These are phyloP conservation scores for Microtus montanus DNA, from an alignment of 2,113 vertebrate species.

Conservation along the genomic window DNA sequence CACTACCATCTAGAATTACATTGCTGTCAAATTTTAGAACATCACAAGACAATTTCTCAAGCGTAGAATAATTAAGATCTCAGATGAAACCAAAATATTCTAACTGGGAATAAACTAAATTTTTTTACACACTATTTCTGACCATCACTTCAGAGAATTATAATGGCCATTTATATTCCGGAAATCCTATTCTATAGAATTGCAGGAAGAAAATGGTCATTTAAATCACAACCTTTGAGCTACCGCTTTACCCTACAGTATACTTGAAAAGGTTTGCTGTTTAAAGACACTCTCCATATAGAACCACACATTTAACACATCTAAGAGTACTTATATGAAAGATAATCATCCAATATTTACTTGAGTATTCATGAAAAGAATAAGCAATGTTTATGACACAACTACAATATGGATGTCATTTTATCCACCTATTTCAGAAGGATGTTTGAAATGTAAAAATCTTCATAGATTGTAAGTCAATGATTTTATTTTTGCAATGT, in stretches of 20 bases:
- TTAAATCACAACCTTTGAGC: neutral
- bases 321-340: slow-evolving; percentile 38
- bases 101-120: slow-evolving; percentile 43
- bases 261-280: slow-evolving; percentile 72
- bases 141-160: neutral
- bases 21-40: slow-evolving; percentile 49
- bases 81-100: slow-evolving; percentile 41
- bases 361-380: slow-evolving; percentile 67
- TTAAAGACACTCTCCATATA: slow-evolving; percentile 59
- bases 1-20: slow-evolving; percentile 16
- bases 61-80: slow-evolving; percentile 21
- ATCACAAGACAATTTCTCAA: slow-evolving; percentile 27
- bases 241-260: slow-evolving; percentile 36
- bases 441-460: neutral
- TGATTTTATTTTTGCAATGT: slow-evolving; percentile 28
- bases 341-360: slow-evolving; percentile 62
- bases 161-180: slow-evolving; percentile 17
- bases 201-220: slow-evolving; percentile 3
- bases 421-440: slow-evolving; percentile 45
- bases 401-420: slow-evolving; percentile 70
- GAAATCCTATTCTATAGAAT: slow-evolving; percentile 15
- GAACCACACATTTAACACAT: slow-evolving; percentile 66
- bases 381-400: slow-evolving; percentile 57
- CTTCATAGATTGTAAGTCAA: neutral
- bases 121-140: slow-evolving; percentile 57